Conservation (phyloP, 2,113 vertebrate genomes). For the Rhagologus leucostigma region DNA sequence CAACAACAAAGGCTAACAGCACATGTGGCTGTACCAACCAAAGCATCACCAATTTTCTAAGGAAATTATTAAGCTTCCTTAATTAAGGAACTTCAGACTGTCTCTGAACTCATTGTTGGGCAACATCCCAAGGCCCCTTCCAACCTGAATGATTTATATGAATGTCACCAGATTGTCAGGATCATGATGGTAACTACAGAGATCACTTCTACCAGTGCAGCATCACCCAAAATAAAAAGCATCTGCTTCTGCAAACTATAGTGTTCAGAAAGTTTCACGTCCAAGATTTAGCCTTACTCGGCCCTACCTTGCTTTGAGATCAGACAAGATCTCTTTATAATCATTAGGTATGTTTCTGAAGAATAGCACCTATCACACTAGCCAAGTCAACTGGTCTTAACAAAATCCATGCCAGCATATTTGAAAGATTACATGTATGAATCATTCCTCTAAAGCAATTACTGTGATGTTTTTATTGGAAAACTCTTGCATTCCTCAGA, state of each 20-base stretch:
- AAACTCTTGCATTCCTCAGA: conserved; percentile 23
- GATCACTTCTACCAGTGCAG: background rate
- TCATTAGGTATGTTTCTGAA: background rate
- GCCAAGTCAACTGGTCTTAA: background rate
- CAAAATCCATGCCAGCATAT: conserved; percentile 9
- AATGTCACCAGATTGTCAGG: background rate
- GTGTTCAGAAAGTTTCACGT: background rate
- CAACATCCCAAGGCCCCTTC: background rate
- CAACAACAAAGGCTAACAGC: accelerated
- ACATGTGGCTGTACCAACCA: background rate
- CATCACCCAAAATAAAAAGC: background rate
- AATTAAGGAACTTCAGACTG: background rate
- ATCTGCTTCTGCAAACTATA: background rate
- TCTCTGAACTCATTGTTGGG: background rate
- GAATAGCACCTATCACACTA: background rate
- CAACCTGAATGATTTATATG: background rate
- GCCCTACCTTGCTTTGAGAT: background rate
- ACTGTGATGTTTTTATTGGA: conserved; percentile 40
- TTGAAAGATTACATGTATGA: conserved; percentile 9
- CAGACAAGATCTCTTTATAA: background rate
- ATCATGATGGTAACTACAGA: background rate
- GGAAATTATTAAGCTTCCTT: background rate
- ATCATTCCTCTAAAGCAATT: conserved; percentile 27
- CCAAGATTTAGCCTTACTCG: background rate
- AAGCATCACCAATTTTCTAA: background rate